Conservation (phyloP, 1,140 invertebrate species). For the Meloidogyne hapla region DNA sequence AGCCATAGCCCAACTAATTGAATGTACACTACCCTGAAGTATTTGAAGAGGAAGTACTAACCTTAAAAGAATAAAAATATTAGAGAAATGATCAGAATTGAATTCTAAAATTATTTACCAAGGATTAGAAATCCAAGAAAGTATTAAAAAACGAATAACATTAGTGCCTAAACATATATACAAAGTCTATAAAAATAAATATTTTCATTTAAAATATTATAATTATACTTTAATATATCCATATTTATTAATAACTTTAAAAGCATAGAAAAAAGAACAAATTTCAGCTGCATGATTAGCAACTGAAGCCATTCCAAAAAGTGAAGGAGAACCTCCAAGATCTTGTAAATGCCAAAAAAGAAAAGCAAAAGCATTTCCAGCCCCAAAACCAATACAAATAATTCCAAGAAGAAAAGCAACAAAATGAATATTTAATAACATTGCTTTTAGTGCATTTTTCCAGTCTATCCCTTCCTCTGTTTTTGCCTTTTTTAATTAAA, state of each 20-base stretch:
- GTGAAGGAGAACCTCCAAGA: constrained; percentile 88
- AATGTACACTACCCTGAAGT: constrained; percentile 39
- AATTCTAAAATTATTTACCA: constrained; percentile 15
- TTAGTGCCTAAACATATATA: constrained; percentile 48
- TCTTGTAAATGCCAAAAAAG: constrained; percentile 98
- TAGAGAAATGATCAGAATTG: neutral
- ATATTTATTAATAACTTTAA: constrained; percentile 85
- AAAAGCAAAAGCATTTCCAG: constrained; percentile 96
- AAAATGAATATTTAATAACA: constrained; percentile 81
- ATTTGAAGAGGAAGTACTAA: constrained; percentile 48
- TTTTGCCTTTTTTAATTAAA: constrained; percentile 23
- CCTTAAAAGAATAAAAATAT: constrained; percentile 4
- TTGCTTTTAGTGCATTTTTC: constrained; percentile 83
- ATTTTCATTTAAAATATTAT: constrained; percentile 3
- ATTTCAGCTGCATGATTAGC: constrained; percentile 99
- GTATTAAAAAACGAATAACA: constrained; percentile 48
- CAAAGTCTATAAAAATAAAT: constrained; percentile 39
- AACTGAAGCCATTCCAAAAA: constrained; percentile 95
- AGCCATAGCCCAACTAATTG: constrained; percentile 46
- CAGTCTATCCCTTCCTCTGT: constrained; percentile 64
- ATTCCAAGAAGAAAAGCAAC: constrained; percentile 90
- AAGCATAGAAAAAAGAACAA: constrained; percentile 95
- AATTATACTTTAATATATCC: constrained; percentile 81
- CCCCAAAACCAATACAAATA: constrained; percentile 99
- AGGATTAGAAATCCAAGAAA: constrained; percentile 51